Base-by-base conservation (phyloP, 2,113 vertebrate species). In the Pyxicephalus adspersus region DNA sequence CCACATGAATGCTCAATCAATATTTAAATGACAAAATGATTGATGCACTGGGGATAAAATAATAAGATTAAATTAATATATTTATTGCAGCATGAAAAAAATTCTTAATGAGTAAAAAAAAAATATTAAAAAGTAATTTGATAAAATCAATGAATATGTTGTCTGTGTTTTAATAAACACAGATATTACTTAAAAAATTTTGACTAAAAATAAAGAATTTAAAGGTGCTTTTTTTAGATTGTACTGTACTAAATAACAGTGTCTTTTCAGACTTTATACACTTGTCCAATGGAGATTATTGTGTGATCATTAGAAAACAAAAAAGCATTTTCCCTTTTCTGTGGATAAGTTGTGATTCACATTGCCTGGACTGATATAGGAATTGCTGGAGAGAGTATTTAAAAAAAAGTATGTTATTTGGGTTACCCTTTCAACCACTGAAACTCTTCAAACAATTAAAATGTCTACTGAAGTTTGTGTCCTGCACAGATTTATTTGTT, bases 271-370 rank as follows among this genome's bases (percentile, higher is more conserved):
- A 29, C 22, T 38, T 65, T 57, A 72, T 50, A 6, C 60, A 55
- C 51, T 38, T 82, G 61, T 75, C 80, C 80, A 75, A 55, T 82
- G 70, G 80, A 82, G 80, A 82, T 82, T 82, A 75, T 82, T 82
- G 80, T 82, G 29, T 58, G 23, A 82, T 75, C 28, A 66, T 26
- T 18, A 58, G 5, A 20, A 28, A 45, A 45, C n/a, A n/a, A 75
- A n/a, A 58, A 78, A 57, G 61, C 70, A 65, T 82, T 82, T 66
- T 45, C 60, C 61, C 68, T 34, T 82, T 82, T 64, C 26, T 45
- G 28, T 26, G 20, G n/a, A 51, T 63, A 51, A 52, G 22, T 71
- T 52, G 51, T 82, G 13, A 50, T 64, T 75, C 50, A 28, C 45
- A 29, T 45, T 58, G 23, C 60, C 64, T 75, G 52, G 45, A 74